Conservation (phyloP, 1,140 invertebrate species). For the Brachionus sp. region DNA sequence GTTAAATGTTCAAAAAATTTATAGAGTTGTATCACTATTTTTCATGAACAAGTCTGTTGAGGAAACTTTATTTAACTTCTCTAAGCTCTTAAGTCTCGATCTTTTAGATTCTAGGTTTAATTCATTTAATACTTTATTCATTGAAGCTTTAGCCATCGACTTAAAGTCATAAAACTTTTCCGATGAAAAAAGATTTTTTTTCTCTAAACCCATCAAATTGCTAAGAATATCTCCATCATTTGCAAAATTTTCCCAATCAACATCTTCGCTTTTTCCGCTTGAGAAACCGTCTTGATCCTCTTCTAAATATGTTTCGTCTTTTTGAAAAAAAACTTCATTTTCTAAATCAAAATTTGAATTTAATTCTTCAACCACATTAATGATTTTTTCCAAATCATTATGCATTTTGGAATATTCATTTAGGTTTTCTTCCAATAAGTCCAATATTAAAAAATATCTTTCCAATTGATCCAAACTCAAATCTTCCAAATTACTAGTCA, state of each 20-base stretch:
- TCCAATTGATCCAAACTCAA: neutral
- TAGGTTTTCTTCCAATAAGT: neutral
- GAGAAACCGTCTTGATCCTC: neutral
- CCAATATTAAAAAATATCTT: slow-evolving; percentile 2
- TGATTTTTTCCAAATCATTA: slow-evolving; percentile 12
- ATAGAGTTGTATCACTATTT: neutral
- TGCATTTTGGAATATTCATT: neutral
- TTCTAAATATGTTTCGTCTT: neutral
- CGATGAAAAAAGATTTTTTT: slow-evolving; percentile 3
- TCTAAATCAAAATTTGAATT: neutral
- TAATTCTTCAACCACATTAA: neutral
- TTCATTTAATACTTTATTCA: neutral
- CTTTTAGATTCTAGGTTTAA: neutral
- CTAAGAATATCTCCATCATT: neutral
- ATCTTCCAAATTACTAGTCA: neutral
- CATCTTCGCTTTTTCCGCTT: neutral
- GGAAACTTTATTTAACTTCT: neutral
- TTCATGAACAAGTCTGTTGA: neutral
- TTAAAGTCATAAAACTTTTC: slow-evolving; percentile 27
- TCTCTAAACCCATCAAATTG: slow-evolving; percentile 20
- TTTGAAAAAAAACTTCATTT: neutral
- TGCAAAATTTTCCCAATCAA: slow-evolving; percentile 8
- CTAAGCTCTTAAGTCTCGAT: neutral
- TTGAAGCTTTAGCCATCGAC: slow-evolving; percentile 17
- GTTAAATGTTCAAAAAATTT: neutral